Percentiles rank a stretch among this genome's conserved stretches.
Evolutionary conservation across 2,113 vertebrate genomes (phyloP).

Genomic region (Megaceryle maxima): DNA sequence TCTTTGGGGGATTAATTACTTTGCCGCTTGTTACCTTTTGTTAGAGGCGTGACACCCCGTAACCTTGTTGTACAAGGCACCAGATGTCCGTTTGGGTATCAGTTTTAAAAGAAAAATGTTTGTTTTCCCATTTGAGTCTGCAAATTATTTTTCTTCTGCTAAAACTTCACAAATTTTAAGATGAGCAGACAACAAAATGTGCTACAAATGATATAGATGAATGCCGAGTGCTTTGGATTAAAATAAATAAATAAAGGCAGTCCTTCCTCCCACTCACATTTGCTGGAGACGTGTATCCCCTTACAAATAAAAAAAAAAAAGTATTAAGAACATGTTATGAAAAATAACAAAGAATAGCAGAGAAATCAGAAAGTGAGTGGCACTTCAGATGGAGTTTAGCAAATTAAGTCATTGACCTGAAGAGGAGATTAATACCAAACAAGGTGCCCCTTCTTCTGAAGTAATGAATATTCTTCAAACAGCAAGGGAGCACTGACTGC

Average conservation of each 20-base stretch:
- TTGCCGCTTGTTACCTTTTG: slow-evolving; percentile 37
- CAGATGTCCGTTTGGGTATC: slow-evolving; percentile 31
- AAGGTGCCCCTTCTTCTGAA: slow-evolving; percentile 94
- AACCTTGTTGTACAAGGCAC: slow-evolving; percentile 5
- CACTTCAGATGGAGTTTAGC: slow-evolving; percentile 87
- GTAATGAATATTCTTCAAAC: slow-evolving; percentile 94
- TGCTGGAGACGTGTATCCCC: slow-evolving; percentile 73
- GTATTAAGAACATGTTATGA: slow-evolving; percentile 79
- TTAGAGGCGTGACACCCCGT: not conserved
- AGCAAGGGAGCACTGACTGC: slow-evolving; percentile 78
- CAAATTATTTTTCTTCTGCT: not conserved
- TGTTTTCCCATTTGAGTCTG: not conserved
- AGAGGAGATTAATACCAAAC: slow-evolving; percentile 94
- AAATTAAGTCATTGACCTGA: slow-evolving; percentile 97
- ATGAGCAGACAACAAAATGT: not conserved
- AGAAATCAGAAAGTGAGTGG: slow-evolving; percentile 84
- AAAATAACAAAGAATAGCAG: slow-evolving; percentile 81
- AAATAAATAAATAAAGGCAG: slow-evolving; percentile 13
- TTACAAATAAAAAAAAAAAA: slow-evolving; percentile 76
- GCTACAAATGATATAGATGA: not conserved
- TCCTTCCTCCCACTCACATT: not conserved
- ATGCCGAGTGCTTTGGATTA: not conserved
- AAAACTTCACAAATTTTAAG: not conserved
- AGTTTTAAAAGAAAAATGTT: not conserved
- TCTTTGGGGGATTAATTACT: slow-evolving; percentile 50